Evolutionary conservation across 2,888 invertebrate species (phyloP), one percentile per base, ranked within the genome.

Genomic region (Caenorhabditis japonica): DNA sequence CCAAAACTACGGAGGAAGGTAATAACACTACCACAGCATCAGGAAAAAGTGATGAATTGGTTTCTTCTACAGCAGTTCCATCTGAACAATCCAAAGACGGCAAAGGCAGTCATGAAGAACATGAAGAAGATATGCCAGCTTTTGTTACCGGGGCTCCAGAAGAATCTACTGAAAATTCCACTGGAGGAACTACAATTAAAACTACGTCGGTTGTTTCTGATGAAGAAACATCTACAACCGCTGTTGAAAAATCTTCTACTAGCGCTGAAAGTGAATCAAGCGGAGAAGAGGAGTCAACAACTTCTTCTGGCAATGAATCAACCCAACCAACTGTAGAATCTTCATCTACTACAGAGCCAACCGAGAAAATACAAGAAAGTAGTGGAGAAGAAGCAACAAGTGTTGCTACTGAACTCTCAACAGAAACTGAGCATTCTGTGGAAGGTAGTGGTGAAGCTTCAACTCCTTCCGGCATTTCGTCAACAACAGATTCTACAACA

Each of bases 101-200:
- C 30, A 41, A 59, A 13, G 2, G 30, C 3, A 64, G 44, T n/a
- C 43, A 53, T 23, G 46, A 30, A 23, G 53, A 55, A 21, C n/a
- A n/a, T n/a, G 55, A 68, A 13, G 66, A 60, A 44, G 68, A 53
- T 12, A 43, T 49, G 21, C 43, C 68, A 3, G 52, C 73, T 8
- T 44, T 62, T 39, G 53, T 62, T 7, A 49, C 69, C 5, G 69
- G 49, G 2, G 46, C 55, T 44, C 46, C 60, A 34, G 39, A 10
- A 13, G 60, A 47, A 41, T 17, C 25, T 10, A 43, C 39, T 5
- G 38, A 30, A 38, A 39, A 12, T 7, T 21, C 49, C 21, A 15
- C 46, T 12, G 27, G 15, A 7, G 47, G 15, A 7, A 17, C 46
- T 10, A 44, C 46, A 15, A 8, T 27, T 10, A 7, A 34, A 12